Base-by-base conservation (phyloP, 2,113 vertebrate genomes). In the Misgurnus anguillicaudatus region DNA sequence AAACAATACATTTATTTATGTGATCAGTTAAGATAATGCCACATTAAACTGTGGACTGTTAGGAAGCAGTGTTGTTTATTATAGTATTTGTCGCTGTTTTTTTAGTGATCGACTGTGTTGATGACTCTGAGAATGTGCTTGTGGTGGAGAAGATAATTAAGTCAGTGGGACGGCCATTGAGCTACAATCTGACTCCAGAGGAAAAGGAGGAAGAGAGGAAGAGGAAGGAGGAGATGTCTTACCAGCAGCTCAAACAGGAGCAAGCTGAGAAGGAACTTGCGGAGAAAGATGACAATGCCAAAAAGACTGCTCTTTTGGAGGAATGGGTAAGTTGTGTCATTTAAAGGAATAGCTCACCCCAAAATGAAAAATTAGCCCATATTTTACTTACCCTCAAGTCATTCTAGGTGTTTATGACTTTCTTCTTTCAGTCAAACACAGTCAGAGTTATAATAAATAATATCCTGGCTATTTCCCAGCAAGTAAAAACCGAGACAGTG, bases 171-270 rank as follows among this genome's bases (percentile, higher is more conserved):
- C 48, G 78, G 65, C 91, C 94, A 45, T 93, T 89, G 31, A 98
- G 95, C 87, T 98, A 95, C 0, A 95, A 95, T 0, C 87, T 92
- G 75, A 93, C 93, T 11, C 88, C 91, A 0, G 94, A 95, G 84
- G 95, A 99, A 88, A 89, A 87, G 83, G 86, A 89, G 39, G 89
- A 89, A 73, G 78, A 91, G 82, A 91, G 94, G 69, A 85, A 83
- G 4, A 90, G 77, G 80, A 85, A 80, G 41, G 94, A 91, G 0
- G 90, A 93, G 36, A 93, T 92, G 51, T 17, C 17, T 38, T 84
- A 89, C 48, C 83, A 86, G 86, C 90, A 31, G 80, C 86, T 91
- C 88, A 90, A 90, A 0, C 57, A 87, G 41, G 88, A 91, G 73
- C 88, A 87, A 4, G 91, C 87, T 0, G 92, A 94, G 45, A 89